Percentiles rank a stretch among this genome's conserved stretches.
Evolutionary conservation across 2,888 invertebrate species (phyloP).

Genomic region (Heliconius ismenius): DNA sequence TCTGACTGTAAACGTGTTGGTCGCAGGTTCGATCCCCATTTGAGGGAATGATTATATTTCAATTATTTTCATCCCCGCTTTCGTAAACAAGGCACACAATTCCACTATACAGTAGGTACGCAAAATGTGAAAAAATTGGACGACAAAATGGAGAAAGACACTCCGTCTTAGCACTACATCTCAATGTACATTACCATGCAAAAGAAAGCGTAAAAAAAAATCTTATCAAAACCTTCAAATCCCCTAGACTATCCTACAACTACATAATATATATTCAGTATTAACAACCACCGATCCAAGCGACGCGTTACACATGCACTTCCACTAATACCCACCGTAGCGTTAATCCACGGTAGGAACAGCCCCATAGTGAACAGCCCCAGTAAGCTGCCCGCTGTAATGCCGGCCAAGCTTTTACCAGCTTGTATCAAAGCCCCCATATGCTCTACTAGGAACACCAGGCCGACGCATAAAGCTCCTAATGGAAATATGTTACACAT

Average conservation of each 20-base stretch:
- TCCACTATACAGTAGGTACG: background rate
- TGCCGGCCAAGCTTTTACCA: slow-evolving; percentile 86
- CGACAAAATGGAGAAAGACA: no score
- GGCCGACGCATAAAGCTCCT: slow-evolving; percentile 84
- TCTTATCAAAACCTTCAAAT: no score
- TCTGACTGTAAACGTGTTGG: no score
- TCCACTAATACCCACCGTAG: slow-evolving; percentile 74
- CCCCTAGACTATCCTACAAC: no score
- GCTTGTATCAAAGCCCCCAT: slow-evolving; percentile 87
- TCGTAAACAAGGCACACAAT: background rate
- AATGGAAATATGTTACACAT: background rate
- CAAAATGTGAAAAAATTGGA: background rate
- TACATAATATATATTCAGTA: background rate
- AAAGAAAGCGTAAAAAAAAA: background rate
- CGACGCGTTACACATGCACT: background rate
- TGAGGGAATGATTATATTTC: background rate
- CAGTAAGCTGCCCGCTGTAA: slow-evolving; percentile 86
- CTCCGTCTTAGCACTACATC: no score
- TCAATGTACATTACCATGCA: no score
- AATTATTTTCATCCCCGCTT: no score
- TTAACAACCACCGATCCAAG: background rate
- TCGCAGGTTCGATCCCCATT: background rate
- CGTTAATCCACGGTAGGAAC: slow-evolving; percentile 86
- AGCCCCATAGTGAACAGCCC: slow-evolving; percentile 87
- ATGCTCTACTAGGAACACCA: slow-evolving; percentile 87